Evolutionary conservation across 2,113 vertebrate genomes (phyloP), one percentile per base, ranked within the genome.

Genomic region (Barnardius zonarius): DNA sequence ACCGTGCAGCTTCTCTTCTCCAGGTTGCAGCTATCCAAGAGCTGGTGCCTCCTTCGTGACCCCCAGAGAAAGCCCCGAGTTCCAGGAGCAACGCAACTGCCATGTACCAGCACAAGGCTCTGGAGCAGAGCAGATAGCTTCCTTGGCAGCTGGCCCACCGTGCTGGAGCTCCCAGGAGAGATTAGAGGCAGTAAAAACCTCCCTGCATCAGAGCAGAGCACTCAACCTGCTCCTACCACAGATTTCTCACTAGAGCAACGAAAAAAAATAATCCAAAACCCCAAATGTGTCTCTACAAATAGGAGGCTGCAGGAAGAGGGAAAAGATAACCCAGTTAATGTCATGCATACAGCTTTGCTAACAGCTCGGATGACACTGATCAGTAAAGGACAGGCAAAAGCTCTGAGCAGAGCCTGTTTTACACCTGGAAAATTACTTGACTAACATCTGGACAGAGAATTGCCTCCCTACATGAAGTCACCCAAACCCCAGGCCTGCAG

Each of bases 121-220:
- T 69, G 86, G 91, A 97, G 73, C 88, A 79, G 66, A 93, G 92
- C 88, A 93, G 95, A 96, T 73, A 95, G 54, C 86, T 93, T 73
- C 72, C 91, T 85, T 96, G 92, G 95, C 95, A 96, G 88, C 81
- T 54, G 37, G 93, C 95, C 90, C 3, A 0, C 77, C 41, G 8
- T 7, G 49, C 57, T 91, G 91, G 69, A 96, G 93, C 93, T 94
- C 93, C 76, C 83, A n/a, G 46, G 52, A 91, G 90, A 93, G 88
- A 94, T 91, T 69, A 92, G 69, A 82, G 57, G 72, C n/a, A 91
- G 63, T 27, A 84, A 82, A 94, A 94, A 73, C 74, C 81, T 94
- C 80, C 35, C 6, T 89, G 93, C 49, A 90, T 89, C 70, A 73
- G 77, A 91, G 86, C 75, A 70, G 46, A 93, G 69, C 15, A 1